Conservation (phyloP, 1,140 invertebrate genomes). For the Cherax destructor region DNA sequence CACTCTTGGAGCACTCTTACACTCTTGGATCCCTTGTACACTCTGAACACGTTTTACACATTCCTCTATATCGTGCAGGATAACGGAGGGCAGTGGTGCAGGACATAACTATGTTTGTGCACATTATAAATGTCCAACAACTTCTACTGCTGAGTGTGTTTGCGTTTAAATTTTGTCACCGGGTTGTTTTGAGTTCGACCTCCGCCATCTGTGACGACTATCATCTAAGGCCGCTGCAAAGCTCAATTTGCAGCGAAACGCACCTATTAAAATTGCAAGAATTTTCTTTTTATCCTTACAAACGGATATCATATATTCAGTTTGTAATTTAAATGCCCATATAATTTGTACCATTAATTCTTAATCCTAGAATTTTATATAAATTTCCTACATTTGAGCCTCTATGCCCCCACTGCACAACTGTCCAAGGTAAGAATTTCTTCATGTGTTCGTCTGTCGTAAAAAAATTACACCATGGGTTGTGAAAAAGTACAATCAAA, state of each 20-base stretch:
- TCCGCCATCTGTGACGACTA: neutral
- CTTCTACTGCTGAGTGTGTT: too few species aligned
- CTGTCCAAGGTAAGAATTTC: neutral
- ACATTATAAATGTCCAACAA: too few species aligned
- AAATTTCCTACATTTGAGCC: neutral
- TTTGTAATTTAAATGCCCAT: neutral
- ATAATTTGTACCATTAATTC: neutral
- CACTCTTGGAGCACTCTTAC: constrained; percentile 12
- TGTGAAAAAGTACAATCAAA: too few species aligned
- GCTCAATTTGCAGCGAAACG: neutral
- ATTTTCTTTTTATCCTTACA: neutral
- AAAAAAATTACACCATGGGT: neutral
- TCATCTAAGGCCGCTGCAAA: neutral
- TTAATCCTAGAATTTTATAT: neutral
- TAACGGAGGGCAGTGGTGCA: neutral
- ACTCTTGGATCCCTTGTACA: too few species aligned
- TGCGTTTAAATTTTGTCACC: too few species aligned
- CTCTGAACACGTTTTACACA: neutral
- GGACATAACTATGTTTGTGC: neutral
- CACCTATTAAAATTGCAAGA: neutral
- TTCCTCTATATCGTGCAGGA: neutral
- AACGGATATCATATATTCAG: constrained; percentile 9
- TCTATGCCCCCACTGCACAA: neutral
- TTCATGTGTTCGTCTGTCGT: neutral
- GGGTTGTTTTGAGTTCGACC: too few species aligned